phyloP scores from a whole-genome alignment of 2,113 vertebrate species.

The Hypanus sabinus region DNA sequence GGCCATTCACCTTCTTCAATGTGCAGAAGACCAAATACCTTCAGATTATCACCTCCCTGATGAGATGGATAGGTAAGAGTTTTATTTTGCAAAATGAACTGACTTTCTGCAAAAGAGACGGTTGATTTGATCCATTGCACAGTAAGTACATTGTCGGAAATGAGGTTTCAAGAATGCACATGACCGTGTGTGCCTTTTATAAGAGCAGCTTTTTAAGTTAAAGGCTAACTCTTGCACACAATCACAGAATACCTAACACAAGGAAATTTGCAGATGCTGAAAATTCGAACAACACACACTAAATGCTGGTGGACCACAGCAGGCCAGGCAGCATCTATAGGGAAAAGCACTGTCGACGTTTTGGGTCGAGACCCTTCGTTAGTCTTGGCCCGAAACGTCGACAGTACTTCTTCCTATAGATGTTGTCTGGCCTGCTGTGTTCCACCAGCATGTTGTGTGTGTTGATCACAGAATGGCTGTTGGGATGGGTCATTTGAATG shows the following conservation, averaged over 20 bases:
- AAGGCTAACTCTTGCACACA: neutral
- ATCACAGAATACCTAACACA: neutral
- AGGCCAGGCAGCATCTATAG: too few species aligned
- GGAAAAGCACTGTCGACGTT: too few species aligned
- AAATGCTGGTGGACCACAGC: too few species aligned
- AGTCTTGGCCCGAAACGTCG: too few species aligned
- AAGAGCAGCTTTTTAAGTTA: neutral
- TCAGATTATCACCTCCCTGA: slow-evolving; percentile 88
- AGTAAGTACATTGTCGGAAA: neutral
- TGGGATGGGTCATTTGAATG: neutral
- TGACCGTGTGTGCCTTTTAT: neutral
- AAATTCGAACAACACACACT: too few species aligned
- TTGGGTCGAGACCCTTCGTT: too few species aligned
- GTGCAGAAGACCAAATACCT: slow-evolving; percentile 98
- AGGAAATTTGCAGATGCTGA: too few species aligned
- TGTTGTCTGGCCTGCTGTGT: too few species aligned
- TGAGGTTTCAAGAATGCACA: neutral
- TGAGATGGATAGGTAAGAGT: slow-evolving; percentile 95
- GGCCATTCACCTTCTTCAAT: slow-evolving; percentile 94
- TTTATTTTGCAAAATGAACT: neutral
- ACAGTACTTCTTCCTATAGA: too few species aligned
- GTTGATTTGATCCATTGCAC: neutral
- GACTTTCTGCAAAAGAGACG: neutral
- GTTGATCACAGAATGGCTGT: neutral
- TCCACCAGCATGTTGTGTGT: too few species aligned